A percentile compares a stretch with the other conserved stretches of the same genome.
Conservation (phyloP, 2,113 vertebrate genomes). For the Pachyramphus minor region DNA sequence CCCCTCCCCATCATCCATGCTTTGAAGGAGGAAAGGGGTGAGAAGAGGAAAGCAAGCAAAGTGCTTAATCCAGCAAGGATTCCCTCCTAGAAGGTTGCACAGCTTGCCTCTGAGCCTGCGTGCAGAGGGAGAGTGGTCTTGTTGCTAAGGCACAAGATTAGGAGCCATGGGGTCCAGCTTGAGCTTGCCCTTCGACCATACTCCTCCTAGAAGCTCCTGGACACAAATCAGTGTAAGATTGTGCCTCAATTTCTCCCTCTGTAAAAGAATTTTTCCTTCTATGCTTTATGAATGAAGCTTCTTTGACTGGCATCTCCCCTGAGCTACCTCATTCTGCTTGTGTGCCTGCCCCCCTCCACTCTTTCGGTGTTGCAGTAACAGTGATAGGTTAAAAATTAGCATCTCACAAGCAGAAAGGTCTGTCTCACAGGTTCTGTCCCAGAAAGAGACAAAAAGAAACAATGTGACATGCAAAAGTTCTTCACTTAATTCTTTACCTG, state of each 20-base stretch:
- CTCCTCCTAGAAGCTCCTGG: neutral
- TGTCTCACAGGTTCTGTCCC: neutral
- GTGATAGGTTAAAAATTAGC: neutral
- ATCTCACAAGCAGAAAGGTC: neutral
- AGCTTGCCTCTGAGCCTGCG: neutral
- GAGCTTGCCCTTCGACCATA: neutral
- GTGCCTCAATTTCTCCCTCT: neutral
- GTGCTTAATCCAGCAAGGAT: neutral
- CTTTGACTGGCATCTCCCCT: neutral
- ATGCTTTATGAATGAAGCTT: neutral
- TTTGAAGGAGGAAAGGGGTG: neutral
- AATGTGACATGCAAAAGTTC: neutral
- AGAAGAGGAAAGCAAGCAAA: neutral
- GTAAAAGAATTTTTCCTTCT: neutral
- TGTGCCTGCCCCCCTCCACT: neutral
- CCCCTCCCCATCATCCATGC: neutral
- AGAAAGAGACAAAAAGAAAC: neutral
- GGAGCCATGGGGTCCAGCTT: neutral
- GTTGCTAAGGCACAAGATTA: neutral
- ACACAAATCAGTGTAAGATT: neutral
- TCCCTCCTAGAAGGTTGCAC: neutral
- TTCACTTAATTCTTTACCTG: neutral
- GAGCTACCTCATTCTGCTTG: neutral
- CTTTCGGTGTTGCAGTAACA: neutral
- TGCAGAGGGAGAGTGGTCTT: neutral